These are phyloP conservation scores for Nebria ingens DNA, from an alignment of 1,140 invertebrate genomes.

Conservation along the genomic window DNA sequence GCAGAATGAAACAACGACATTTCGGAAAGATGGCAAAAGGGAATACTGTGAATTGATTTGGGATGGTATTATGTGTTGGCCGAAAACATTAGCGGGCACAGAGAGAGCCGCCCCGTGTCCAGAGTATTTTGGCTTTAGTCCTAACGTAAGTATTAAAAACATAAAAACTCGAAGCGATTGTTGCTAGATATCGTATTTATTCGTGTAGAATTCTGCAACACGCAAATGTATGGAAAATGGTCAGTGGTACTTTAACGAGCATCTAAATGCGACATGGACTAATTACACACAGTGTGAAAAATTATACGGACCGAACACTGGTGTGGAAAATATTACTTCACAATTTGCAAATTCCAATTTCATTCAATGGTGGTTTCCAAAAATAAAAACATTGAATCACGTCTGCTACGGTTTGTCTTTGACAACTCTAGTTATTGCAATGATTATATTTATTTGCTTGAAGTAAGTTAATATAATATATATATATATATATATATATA, in stretches of 20 bases:
- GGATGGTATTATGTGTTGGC: constrained; percentile 47
- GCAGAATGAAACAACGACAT: too few species aligned
- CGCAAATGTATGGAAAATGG: constrained; percentile 44
- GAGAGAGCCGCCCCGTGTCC: constrained; percentile 38
- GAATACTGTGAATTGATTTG: constrained; percentile 30
- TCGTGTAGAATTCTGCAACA: constrained; percentile 41
- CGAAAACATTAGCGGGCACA: constrained; percentile 35
- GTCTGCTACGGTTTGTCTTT: constrained; percentile 62
- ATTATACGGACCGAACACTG: constrained; percentile 13
- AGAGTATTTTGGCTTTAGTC: constrained; percentile 10
- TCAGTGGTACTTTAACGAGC: constrained; percentile 41
- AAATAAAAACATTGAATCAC: constrained; percentile 52
- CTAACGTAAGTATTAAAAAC: constrained; percentile 2
- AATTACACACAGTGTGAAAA: constrained; percentile 45
- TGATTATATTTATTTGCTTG: constrained; percentile 53
- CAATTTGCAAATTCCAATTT: constrained; percentile 16
- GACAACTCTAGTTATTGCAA: constrained; percentile 49
- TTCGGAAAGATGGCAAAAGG: too few species aligned
- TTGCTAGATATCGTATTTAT: constrained; percentile 10
- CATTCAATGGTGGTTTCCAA: constrained; percentile 45
- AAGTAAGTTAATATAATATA: constrained; percentile 48
- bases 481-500: constrained; percentile 10
- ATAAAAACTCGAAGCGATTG: neutral
- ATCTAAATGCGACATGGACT: constrained; percentile 41
- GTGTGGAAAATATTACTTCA: constrained; percentile 13